Evolutionary conservation across 2,888 invertebrate genomes (phyloP), one percentile per base, ranked within the genome.

Genomic region (Steinernema hermaphroditum): DNA sequence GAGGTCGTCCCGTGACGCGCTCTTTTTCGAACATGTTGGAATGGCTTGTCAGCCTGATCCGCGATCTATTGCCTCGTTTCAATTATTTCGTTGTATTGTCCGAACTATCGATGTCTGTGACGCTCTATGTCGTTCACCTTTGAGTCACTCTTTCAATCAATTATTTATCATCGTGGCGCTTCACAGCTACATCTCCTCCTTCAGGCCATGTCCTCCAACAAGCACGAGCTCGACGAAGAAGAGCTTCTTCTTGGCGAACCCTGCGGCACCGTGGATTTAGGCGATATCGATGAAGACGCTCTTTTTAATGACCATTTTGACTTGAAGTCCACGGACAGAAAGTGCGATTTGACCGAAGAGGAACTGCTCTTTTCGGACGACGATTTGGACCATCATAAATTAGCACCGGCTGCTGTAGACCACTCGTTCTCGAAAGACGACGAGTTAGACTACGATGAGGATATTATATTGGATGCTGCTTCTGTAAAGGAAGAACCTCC

Each of bases 391-490:
- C n/a, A n/a, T 27, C 54, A 12, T 16, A 12, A 14, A 16, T 2
- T 6, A 27, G 12, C 54, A 6, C 22, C 14, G 27, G 6, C 16
- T 22, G 2, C 12, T 37, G 6, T 37, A 12, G 6, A 37, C 6
- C 54, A 14, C 24, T 54, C 54, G 27, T 54, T 54, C 27, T 54
- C 54, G 24, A 54, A 27, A 27, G 54, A 54, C 27, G 54, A 54
- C 54, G 54, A 54, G 16, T 24, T 54, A 6, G 54, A 54, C 54
- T 54, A 24, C 16, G 54, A 54, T 27, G 54, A 54, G 16, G 54
- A 54, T 8, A 27, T 54, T 27, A n/a, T n/a, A n/a, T 27, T 54
- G 22, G 27, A 54, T 4, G 4, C 16, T 46, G 46, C 16, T 16
- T 4, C 46, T 16, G 16, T 4, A 2, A 46, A 16, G n/a, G 46